These are phyloP conservation scores for Hyaena hyaena DNA, from an alignment of 2,113 vertebrate genomes.

Conservation along the genomic window DNA sequence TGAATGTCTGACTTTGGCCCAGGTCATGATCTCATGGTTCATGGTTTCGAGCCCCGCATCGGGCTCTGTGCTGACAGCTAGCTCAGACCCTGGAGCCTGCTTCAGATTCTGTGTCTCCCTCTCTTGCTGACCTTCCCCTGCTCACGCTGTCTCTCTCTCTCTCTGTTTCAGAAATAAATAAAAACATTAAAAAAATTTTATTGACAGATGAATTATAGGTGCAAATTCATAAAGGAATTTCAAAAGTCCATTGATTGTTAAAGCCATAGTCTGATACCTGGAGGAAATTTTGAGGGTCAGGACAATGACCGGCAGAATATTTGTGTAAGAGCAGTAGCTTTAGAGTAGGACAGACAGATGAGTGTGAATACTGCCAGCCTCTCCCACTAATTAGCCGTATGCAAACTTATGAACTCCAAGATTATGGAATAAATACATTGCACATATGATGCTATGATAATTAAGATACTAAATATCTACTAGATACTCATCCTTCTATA, in stretches of 20 bases:
- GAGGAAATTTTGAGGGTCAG: constrained; percentile 34
- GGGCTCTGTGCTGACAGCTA: too few relatives aligned
- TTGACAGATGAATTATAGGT: constrained; percentile 54
- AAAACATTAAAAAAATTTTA: neutral
- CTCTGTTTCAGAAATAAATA: too few relatives aligned
- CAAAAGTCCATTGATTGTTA: constrained; percentile 6
- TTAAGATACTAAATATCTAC: neutral
- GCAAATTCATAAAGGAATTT: constrained; percentile 36
- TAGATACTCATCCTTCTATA: neutral
- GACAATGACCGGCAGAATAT: neutral
- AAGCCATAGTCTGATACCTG: constrained; percentile 1
- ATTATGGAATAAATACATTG: neutral
- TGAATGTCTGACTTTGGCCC: too few relatives aligned
- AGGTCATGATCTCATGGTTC: too few relatives aligned
- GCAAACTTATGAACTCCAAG: neutral
- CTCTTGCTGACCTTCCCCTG: too few relatives aligned
- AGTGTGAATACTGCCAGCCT: neutral
- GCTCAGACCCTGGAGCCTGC: too few relatives aligned
- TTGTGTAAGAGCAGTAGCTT: neutral
- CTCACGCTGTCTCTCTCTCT: too few relatives aligned
- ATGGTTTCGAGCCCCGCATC: too few relatives aligned
- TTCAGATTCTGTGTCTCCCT: too few relatives aligned
- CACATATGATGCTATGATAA: neutral
- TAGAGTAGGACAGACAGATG: neutral
- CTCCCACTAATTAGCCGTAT: neutral